phyloP scores from a whole-genome alignment of 2,888 invertebrate genomes.

The Trissonchulus latispiculum region DNA sequence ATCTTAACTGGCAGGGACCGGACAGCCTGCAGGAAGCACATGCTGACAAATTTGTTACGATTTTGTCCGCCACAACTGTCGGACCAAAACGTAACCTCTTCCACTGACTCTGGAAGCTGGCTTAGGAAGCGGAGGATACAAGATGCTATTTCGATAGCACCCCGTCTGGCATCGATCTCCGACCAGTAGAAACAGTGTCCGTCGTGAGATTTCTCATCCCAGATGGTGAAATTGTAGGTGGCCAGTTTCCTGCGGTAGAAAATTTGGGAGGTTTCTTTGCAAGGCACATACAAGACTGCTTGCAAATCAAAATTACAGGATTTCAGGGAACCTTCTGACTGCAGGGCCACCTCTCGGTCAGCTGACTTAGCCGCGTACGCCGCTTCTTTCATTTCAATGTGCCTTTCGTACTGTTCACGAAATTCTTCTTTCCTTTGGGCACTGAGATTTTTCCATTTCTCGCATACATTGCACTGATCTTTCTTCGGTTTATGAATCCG shows the following conservation, averaged over 20 bases:
- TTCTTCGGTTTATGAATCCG: constrained; percentile 16
- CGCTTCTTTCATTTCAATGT: constrained; percentile 11
- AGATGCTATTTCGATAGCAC: neutral
- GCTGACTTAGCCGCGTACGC: too few relatives aligned
- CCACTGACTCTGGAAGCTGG: neutral
- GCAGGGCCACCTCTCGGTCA: too few relatives aligned
- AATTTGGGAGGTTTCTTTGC: neutral
- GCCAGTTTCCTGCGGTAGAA: constrained; percentile 6
- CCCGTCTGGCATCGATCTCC: constrained; percentile 6
- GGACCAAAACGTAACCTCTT: neutral
- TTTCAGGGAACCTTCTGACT: too few relatives aligned
- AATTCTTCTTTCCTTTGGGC: constrained; percentile 6
- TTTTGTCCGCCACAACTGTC: constrained; percentile 17
- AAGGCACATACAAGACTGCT: neutral
- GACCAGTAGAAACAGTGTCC: constrained; percentile 9
- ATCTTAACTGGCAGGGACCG: neutral
- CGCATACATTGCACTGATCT: constrained; percentile 18
- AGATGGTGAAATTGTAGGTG: neutral
- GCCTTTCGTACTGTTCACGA: neutral
- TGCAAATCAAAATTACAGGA: constrained; percentile 8
- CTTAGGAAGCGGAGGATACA: neutral
- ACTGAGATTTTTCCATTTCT: constrained; percentile 6
- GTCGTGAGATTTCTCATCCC: neutral
- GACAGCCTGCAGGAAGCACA: neutral
- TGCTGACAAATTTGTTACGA: neutral